These are phyloP conservation scores for Amphiduros pacificus DNA, from an alignment of 2,888 invertebrate species.

Conservation along the genomic window DNA sequence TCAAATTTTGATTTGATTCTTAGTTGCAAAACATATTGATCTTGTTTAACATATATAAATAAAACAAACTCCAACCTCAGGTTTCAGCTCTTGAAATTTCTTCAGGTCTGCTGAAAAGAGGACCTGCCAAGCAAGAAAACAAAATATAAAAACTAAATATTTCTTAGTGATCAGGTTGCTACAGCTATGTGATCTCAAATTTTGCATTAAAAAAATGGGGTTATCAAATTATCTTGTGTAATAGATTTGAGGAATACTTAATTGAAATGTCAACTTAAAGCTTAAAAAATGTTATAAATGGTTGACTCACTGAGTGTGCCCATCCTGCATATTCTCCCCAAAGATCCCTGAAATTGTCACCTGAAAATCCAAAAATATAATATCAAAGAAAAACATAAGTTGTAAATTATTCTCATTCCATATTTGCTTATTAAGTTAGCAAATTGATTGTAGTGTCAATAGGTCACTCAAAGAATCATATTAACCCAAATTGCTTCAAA, in stretches of 20 bases:
- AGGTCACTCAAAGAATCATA: not conserved
- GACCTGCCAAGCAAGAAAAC: slow-evolving; percentile 64
- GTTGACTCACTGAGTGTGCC: slow-evolving; percentile 83
- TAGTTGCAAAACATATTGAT: too few relatives aligned
- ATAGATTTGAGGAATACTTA: too few relatives aligned
- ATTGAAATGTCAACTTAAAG: too few relatives aligned
- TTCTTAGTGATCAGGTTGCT: too few relatives aligned
- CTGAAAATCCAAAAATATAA: slow-evolving; percentile 36
- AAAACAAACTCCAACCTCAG: too few relatives aligned
- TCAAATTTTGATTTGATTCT: too few relatives aligned
- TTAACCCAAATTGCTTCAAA: not conserved
- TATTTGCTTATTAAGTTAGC: not conserved
- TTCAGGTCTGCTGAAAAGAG: slow-evolving; percentile 80
- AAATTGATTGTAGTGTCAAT: not conserved
- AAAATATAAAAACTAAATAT: not conserved
- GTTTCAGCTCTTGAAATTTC: slow-evolving; percentile 65
- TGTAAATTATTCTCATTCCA: not conserved
- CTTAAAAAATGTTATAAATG: too few relatives aligned
- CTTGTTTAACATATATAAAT: too few relatives aligned
- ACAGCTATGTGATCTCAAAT: too few relatives aligned
- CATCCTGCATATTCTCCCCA: slow-evolving; percentile 90
- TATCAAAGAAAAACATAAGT: not conserved
- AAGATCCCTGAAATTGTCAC: slow-evolving; percentile 73
- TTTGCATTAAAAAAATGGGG: too few relatives aligned
- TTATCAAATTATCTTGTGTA: too few relatives aligned